phyloP scores from a whole-genome alignment of 2,113 vertebrate species.

The Hyla sarda region DNA sequence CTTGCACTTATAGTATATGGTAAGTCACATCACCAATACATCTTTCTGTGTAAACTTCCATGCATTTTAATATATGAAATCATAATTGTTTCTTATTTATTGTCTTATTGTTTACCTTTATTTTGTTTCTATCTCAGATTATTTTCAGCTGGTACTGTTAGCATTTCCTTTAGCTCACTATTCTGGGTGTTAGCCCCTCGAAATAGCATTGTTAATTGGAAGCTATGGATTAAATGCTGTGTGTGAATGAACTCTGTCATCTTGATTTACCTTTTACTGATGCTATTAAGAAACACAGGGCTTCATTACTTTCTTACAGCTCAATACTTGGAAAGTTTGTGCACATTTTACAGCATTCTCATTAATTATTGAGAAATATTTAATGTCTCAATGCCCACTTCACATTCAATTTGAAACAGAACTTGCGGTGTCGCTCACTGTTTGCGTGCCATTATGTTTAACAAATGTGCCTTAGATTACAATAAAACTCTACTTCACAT shows the following conservation, averaged over 20 bases:
- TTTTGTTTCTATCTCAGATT: neutral
- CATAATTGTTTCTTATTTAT: neutral
- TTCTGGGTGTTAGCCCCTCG: neutral
- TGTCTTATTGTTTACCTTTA: neutral
- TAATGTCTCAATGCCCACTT: constrained; percentile 28
- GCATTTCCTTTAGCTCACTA: neutral
- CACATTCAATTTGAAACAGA: constrained; percentile 20
- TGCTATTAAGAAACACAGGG: neutral
- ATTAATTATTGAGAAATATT: constrained; percentile 54
- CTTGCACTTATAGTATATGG: neutral
- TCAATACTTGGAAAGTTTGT: constrained; percentile 49
- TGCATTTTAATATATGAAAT: neutral
- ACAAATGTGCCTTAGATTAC: constrained; percentile 17
- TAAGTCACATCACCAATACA: neutral
- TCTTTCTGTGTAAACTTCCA: neutral
- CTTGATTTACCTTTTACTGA: neutral
- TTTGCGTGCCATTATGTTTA: constrained; percentile 40
- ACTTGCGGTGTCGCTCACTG: constrained; percentile 26
- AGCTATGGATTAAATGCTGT: constrained; percentile 5
- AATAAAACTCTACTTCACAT: neutral
- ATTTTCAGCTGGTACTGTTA: neutral
- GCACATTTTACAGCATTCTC: constrained; percentile 34
- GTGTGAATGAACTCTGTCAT: neutral
- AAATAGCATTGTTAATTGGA: neutral
- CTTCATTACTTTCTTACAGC: constrained; percentile 45